A percentile compares a stretch with the other conserved stretches of the same genome.
Conservation (phyloP, 2,888 invertebrate species). For the Danaus chrysippus region DNA sequence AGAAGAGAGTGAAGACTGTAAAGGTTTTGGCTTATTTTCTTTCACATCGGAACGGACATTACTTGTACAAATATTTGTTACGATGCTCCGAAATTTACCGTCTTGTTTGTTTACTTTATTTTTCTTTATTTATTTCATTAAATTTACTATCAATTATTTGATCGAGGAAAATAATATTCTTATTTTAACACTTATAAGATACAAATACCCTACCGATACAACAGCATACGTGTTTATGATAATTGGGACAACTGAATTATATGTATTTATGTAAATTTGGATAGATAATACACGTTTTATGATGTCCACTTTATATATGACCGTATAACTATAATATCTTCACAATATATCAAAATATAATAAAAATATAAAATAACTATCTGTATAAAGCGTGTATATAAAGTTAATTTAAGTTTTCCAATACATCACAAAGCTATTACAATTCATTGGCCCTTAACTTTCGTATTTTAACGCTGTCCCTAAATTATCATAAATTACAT, state of each 20-base stretch:
- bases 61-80: slow-evolving; percentile 57
- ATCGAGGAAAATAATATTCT: neutral
- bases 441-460: slow-evolving; percentile 21
- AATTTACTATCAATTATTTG: neutral
- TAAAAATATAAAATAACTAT: neutral
- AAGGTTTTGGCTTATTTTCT: slow-evolving; percentile 23
- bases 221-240: too few relatives aligned
- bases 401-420: slow-evolving; percentile 27
- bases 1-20: slow-evolving; percentile 21
- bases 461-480: slow-evolving; percentile 25
- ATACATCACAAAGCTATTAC: slow-evolving; percentile 23
- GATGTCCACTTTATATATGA: too few relatives aligned
- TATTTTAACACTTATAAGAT: neutral
- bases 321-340: too few relatives aligned
- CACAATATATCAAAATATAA: too few relatives aligned
- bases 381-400: neutral
- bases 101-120: slow-evolving; percentile 13
- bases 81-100: slow-evolving; percentile 34
- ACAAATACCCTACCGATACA: too few relatives aligned
- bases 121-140: neutral
- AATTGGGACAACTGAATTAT: too few relatives aligned
- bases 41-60: slow-evolving; percentile 46
- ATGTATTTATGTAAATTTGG: too few relatives aligned
- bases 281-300: too few relatives aligned
- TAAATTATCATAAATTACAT: slow-evolving; percentile 52